Evolutionary conservation across 1,140 invertebrate genomes (phyloP).

Genomic region (Calephelis nemesis): DNA sequence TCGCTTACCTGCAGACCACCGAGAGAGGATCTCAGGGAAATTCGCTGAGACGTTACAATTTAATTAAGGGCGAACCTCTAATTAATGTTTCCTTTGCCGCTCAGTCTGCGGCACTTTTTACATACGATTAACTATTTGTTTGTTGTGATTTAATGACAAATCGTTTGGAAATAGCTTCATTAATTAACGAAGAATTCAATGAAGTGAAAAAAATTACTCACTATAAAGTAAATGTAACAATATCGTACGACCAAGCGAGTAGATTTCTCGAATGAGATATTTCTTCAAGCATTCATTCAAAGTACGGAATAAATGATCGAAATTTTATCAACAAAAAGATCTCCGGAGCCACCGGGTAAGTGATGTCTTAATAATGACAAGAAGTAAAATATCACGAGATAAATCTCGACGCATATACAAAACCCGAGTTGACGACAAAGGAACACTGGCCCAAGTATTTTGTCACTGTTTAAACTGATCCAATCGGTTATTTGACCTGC

Average conservation of each 20-base stretch:
- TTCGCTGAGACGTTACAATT: conserved; percentile 75
- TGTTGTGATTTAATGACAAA: conserved; percentile 32
- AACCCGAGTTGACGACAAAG: conserved; percentile 62
- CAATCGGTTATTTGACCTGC: conserved; percentile 51
- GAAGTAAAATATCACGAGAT: conserved; percentile 68
- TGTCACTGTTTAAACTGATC: conserved; percentile 73
- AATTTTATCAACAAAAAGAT: conserved; percentile 62
- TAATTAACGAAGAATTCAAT: conserved; percentile 9
- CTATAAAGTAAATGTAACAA: neutral
- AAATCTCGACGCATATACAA: conserved; percentile 60
- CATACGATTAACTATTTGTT: conserved; percentile 38
- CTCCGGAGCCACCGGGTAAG: conserved; percentile 71
- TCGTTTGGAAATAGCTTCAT: conserved; percentile 16
- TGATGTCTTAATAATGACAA: conserved; percentile 77
- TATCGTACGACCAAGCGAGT: neutral
- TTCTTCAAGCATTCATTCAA: conserved; percentile 49
- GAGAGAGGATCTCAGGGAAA: conserved; percentile 48
- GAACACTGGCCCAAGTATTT: conserved; percentile 64
- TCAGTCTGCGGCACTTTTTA: conserved; percentile 34
- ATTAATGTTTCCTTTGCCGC: conserved; percentile 54
- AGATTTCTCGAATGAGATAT: conserved; percentile 36
- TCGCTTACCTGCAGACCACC: conserved; percentile 58
- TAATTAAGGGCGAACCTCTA: conserved; percentile 64
- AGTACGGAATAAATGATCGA: conserved; percentile 61
- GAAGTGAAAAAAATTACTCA: neutral